These are phyloP conservation scores for Bovichtus diacanthus DNA, from an alignment of 2,797 vertebrate species.

Conservation along the genomic window DNA sequence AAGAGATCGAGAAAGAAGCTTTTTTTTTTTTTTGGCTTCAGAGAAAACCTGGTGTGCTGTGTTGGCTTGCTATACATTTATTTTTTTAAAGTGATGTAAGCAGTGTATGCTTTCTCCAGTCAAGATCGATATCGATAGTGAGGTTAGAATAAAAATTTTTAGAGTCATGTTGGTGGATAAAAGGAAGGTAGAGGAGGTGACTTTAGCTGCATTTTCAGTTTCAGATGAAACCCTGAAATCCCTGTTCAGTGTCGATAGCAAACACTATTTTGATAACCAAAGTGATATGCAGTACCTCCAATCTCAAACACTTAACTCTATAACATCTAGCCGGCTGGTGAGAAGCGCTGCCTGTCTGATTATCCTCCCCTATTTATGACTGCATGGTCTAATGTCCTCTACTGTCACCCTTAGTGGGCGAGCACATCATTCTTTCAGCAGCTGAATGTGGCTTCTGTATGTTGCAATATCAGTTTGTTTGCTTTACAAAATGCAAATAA, in stretches of 20 bases:
- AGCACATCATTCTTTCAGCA: slow-evolving; percentile 33
- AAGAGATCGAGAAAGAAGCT: neutral
- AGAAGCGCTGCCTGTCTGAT: slow-evolving; percentile 34
- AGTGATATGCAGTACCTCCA: slow-evolving; percentile 17
- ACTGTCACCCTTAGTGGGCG: slow-evolving; percentile 8
- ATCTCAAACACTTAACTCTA: slow-evolving; percentile 20
- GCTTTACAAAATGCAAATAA: slow-evolving; percentile 11
- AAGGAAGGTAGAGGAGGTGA: neutral
- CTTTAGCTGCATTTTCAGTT: neutral
- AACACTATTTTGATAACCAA: slow-evolving; percentile 1
- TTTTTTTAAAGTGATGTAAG: too few species aligned
- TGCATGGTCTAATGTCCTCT: slow-evolving; percentile 23
- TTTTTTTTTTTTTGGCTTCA: too few species aligned
- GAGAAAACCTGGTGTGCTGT: too few species aligned
- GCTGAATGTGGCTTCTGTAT: slow-evolving; percentile 6
- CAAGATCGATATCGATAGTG: too few species aligned
- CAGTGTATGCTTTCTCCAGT: too few species aligned
- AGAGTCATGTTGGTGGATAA: neutral
- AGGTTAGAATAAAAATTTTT: too few species aligned
- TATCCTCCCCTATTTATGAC: slow-evolving; percentile 45
- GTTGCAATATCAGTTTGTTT: slow-evolving; percentile 5
- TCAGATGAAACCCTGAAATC: neutral
- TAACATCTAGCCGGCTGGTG: slow-evolving; percentile 6
- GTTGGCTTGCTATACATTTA: too few species aligned
- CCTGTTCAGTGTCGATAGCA: neutral